These are phyloP conservation scores for Linnaemya tessellans DNA, from an alignment of 2,888 invertebrate genomes.

Conservation along the genomic window DNA sequence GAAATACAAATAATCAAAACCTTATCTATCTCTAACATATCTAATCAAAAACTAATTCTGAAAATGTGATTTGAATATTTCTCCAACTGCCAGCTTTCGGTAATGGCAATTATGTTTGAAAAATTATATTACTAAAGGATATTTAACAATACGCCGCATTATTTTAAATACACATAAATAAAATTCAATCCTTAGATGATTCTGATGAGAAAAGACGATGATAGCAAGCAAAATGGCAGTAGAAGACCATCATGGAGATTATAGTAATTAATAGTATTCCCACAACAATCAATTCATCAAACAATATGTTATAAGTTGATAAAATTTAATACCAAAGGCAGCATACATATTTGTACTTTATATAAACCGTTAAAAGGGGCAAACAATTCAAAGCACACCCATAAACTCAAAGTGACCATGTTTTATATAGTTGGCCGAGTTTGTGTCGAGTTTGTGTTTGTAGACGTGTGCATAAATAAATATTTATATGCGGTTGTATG, in stretches of 20 bases:
- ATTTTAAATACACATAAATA: neutral
- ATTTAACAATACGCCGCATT: neutral
- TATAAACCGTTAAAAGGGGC: conserved; percentile 33
- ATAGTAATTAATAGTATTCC: conserved; percentile 74
- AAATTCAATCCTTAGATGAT: conserved; percentile 7
- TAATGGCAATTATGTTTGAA: conserved; percentile 12
- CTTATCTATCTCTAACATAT: neutral
- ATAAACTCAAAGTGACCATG: conserved; percentile 9
- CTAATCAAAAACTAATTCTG: neutral
- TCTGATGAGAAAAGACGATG: conserved; percentile 2
- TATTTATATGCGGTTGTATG: neutral
- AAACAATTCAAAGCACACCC: conserved; percentile 35
- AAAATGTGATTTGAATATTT: conserved; percentile 19
- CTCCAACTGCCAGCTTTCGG: neutral
- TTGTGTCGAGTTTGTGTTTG: neutral
- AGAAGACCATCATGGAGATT: conserved; percentile 70
- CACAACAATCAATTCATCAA: conserved; percentile 74
- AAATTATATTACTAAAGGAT: conserved; percentile 5
- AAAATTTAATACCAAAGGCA: conserved; percentile 55
- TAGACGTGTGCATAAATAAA: neutral
- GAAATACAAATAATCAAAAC: neutral
- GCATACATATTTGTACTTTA: conserved; percentile 32
- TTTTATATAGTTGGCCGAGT: no score
- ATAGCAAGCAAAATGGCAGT: conserved; percentile 2
- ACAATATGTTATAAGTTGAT: conserved; percentile 55